Evolutionary conservation across 2,888 invertebrate species (phyloP).

Genomic region (Rhagonycha lutea): DNA sequence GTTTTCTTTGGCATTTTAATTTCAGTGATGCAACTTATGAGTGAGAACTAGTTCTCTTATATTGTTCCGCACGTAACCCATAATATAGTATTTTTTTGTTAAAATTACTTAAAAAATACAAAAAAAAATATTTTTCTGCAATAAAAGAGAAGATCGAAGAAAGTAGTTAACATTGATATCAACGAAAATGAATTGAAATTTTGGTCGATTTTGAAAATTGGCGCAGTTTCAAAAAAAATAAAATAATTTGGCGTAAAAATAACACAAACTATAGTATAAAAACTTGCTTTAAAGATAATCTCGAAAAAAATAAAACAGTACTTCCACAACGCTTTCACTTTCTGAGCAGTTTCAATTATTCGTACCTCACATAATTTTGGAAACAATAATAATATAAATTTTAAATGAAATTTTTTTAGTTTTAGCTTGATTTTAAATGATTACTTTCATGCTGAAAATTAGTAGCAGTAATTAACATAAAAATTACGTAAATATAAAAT

Average conservation of each 20-base stretch:
- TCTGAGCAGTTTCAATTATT: background rate
- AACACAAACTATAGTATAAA: background rate
- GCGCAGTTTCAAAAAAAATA: background rate
- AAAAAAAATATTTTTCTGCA: background rate
- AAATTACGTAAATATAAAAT: background rate
- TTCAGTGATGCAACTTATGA: conserved; percentile 1
- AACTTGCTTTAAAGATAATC: background rate
- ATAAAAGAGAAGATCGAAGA: background rate
- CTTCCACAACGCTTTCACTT: background rate
- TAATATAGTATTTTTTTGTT: background rate
- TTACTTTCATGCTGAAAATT: background rate
- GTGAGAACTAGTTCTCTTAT: background rate
- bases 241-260: background rate
- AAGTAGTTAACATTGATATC: background rate
- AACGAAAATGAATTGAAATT: background rate
- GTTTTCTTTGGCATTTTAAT: conserved; percentile 8
- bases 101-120: background rate
- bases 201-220: background rate
- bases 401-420: too few species aligned
- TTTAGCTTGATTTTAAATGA: background rate
- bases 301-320: background rate
- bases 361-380: background rate
- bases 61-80: background rate
- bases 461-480: background rate
- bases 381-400: background rate